Conservation (phyloP, 2,113 vertebrate species). For the Mustelus asterias region DNA sequence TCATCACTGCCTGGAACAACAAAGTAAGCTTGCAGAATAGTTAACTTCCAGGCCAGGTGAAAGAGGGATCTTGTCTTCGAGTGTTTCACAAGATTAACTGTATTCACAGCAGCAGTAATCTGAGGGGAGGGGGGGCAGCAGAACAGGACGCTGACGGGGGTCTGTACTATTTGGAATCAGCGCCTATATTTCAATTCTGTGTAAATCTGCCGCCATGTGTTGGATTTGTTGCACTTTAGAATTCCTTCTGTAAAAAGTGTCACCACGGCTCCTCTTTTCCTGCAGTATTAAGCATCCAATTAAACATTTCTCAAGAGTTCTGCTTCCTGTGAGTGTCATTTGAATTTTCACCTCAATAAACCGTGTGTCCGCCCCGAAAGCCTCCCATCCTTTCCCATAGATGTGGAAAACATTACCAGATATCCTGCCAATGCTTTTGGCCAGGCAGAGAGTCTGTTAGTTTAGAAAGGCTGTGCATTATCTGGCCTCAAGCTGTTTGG, state of each 20-base stretch:
- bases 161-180: neutral
- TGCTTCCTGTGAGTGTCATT: neutral
- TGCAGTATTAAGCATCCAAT: slow-evolving; percentile 33
- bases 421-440: neutral
- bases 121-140: neutral
- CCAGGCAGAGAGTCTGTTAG: neutral
- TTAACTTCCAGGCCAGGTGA: too few species aligned
- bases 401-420: neutral
- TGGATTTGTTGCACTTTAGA: slow-evolving; percentile 34
- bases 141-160: neutral
- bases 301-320: slow-evolving; percentile 27
- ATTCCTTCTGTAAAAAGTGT: neutral
- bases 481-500: neutral
- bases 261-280: neutral
- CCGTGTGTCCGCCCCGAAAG: neutral
- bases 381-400: neutral
- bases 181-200: neutral
- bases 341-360: neutral
- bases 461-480: neutral
- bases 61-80: neutral
- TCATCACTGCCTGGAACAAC: neutral
- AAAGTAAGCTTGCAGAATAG: neutral
- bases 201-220: neutral
- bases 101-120: neutral
- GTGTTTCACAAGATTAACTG: neutral